These are phyloP conservation scores for Bradypodion ventrale DNA, from an alignment of 2,797 vertebrate species.

Conservation along the genomic window DNA sequence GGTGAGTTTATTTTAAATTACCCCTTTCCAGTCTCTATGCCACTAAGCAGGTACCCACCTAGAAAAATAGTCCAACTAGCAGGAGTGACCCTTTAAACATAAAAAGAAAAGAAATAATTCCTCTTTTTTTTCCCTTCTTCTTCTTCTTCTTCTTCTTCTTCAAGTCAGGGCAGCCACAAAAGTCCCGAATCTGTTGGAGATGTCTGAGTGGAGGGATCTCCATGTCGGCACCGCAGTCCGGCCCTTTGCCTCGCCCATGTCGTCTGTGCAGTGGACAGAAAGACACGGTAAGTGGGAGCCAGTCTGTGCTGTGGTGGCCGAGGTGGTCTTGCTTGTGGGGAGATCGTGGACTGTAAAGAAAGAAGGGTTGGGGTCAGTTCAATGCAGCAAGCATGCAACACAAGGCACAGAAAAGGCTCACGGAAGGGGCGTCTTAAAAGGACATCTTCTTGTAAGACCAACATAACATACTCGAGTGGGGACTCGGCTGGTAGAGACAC, in stretches of 20 bases:
- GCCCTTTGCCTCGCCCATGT: constrained; percentile 91
- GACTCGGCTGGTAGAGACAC: too few relatives aligned
- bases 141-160: constrained; percentile 68
- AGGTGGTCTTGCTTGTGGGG: constrained; percentile 84
- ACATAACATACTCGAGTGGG: too few relatives aligned
- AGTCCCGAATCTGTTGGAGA: constrained; percentile 98
- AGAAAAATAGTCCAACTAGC: constrained; percentile 76
- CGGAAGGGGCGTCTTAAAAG: too few relatives aligned
- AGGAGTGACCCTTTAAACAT: constrained; percentile 75
- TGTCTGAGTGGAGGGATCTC: constrained; percentile 97
- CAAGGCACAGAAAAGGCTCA: background rate
- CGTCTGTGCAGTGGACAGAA: constrained; percentile 97
- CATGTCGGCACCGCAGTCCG: constrained; percentile 92
- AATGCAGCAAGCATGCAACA: fast-evolving
- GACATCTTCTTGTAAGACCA: too few relatives aligned
- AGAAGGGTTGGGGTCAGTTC: constrained; percentile 50
- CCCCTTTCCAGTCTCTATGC: constrained; percentile 80
- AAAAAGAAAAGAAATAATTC: constrained; percentile 49
- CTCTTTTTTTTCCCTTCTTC: constrained; percentile 38
- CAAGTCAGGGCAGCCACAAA: constrained; percentile 97
- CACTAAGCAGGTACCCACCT: constrained; percentile 81
- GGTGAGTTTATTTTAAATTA: constrained; percentile 80
- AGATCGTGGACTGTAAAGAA: constrained; percentile 85
- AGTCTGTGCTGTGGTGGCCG: constrained; percentile 76
- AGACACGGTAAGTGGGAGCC: constrained; percentile 96